These are phyloP conservation scores for Kryptopterus vitreolus DNA, from an alignment of 2,797 vertebrate species.

Conservation along the genomic window DNA sequence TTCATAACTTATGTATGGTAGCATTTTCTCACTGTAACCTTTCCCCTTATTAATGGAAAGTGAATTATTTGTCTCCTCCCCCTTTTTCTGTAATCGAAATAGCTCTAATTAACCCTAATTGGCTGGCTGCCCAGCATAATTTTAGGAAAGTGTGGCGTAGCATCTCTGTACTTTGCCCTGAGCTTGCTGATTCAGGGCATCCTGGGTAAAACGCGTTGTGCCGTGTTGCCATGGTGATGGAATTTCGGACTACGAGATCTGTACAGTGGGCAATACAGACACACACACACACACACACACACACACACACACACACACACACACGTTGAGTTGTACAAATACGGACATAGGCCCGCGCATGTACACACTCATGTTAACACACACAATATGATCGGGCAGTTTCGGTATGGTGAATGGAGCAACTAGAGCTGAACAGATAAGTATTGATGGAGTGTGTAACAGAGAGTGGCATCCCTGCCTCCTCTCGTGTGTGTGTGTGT, in stretches of 20 bases:
- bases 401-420: slow-evolving; percentile 45
- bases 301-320: neutral
- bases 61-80: no score
- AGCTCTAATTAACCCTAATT: no score
- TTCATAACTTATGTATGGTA: no score
- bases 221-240: slow-evolving; percentile 48
- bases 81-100: no score
- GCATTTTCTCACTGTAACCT: no score
- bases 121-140: no score
- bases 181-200: neutral
- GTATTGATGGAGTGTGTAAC: slow-evolving; percentile 64
- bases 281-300: neutral
- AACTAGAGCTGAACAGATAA: slow-evolving; percentile 70
- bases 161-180: neutral
- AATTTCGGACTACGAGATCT: slow-evolving; percentile 31
- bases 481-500: neutral
- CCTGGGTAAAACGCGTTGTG: slow-evolving; percentile 12
- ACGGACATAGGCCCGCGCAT: neutral
- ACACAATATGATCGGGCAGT: slow-evolving; percentile 8
- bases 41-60: no score
- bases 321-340: neutral
- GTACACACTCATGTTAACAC: neutral
- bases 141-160: no score
- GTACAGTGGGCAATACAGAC: neutral
- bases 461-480: neutral